phyloP scores from a whole-genome alignment of 2,113 vertebrate species.

The Carlito syrichta region DNA sequence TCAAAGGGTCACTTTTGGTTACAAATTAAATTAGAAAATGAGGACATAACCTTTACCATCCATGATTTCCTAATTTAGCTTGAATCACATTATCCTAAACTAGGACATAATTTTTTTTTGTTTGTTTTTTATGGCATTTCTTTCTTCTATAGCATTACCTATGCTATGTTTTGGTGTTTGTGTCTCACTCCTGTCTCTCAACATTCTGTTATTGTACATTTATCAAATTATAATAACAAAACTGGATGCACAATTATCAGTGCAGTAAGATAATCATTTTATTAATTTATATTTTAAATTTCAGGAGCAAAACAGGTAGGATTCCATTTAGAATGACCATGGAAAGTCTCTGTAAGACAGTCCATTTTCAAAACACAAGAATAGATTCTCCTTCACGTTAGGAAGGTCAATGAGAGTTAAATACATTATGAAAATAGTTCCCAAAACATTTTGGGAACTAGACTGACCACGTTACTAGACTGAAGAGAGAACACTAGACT shows the following conservation, averaged over 20 bases:
- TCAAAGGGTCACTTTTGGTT: not conserved
- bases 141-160: not conserved
- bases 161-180: not conserved
- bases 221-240: not conserved
- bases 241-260: not conserved
- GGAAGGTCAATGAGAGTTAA: not conserved
- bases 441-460: not conserved
- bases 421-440: not conserved
- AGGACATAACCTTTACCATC: not conserved
- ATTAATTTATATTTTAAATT: not conserved
- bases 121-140: too few relatives aligned
- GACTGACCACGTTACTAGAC: not conserved
- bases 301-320: not conserved
- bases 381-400: not conserved
- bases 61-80: not conserved
- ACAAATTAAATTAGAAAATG: not conserved
- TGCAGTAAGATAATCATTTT: not conserved
- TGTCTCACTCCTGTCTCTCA: not conserved
- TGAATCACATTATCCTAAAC: not conserved
- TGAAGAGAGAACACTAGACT: not conserved
- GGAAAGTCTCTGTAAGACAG: not conserved
- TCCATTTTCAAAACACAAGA: not conserved
- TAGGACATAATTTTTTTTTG: not conserved
- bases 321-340: not conserved
- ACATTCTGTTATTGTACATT: not conserved